A percentile compares a stretch with the other conserved stretches of the same genome.
These are phyloP conservation scores for Mimachlamys varia DNA, from an alignment of 2,888 invertebrate genomes.

Conservation along the genomic window DNA sequence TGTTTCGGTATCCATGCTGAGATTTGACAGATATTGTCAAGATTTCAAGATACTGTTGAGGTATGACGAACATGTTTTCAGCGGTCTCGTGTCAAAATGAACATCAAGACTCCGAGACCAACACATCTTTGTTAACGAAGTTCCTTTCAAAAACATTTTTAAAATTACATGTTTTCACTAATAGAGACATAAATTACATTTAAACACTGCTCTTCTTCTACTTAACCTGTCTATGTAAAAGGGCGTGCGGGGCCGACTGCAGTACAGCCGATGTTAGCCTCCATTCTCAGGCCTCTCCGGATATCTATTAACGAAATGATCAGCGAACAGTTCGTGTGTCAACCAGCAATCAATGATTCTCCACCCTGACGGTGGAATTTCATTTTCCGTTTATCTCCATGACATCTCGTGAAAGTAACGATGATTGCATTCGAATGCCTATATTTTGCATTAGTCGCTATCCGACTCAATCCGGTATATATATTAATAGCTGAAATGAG, in stretches of 20 bases:
- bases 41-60: too few relatives aligned
- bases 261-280: background rate
- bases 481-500: background rate
- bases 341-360: background rate
- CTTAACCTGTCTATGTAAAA: background rate
- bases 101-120: background rate
- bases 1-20: too few relatives aligned
- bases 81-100: too few relatives aligned
- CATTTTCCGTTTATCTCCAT: background rate
- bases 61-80: too few relatives aligned
- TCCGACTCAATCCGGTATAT: background rate
- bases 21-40: too few relatives aligned
- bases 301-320: conserved; percentile 16
- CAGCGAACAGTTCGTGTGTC: background rate
- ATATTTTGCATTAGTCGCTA: background rate
- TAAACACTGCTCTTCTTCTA: background rate
- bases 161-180: background rate
- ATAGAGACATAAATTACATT: background rate
- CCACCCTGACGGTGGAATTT: background rate
- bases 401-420: background rate
- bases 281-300: background rate
- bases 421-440: background rate
- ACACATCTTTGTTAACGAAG: background rate
- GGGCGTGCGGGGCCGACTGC: background rate
- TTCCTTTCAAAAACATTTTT: background rate